Base-by-base conservation (phyloP, 2,888 invertebrate species). In the Cremastinae sp. region DNA sequence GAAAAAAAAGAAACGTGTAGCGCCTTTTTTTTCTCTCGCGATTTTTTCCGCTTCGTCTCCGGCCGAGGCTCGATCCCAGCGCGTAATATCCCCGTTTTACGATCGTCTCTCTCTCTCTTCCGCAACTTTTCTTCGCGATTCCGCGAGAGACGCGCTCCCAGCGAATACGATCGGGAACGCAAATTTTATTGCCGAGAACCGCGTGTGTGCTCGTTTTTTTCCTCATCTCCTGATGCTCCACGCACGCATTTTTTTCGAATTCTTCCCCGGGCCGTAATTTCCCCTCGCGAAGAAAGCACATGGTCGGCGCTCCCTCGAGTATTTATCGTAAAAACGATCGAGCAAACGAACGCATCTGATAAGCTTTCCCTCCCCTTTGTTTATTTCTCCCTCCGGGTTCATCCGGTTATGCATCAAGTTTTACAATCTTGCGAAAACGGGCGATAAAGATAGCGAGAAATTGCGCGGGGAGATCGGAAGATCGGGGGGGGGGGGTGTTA, bases 291-390 rank as follows among this genome's bases (percentile, higher is more conserved):
- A 28, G 28, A 28, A 16, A 9, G 28, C 18, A 20, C 34, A 12
- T 51, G 14, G 16, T 22, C 1, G 10, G 22, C 14, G 10, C 41
- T 20, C 36, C 10, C 12, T 4, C 43, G 12, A 54, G 54, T 56
- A 14, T 56, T 56, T 34, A 49, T 64, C 53, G 41, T 14, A 22
- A 49, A 43, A 68, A 69, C 41, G 43, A 58, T 74, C 68, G 62
- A 22, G 41, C 54, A 38, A 66, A 56, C 62, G 62, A 74, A 68
- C 43, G 49, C 43, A 56, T 74, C 61, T 28, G 62, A 68, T 68
- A 61, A 68, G 45, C 36, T 61, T 56, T 36, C 43, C 45, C 34
- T 34, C 56, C 10, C 49, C 34, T 34, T 62, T 41, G 62, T 69
- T 74, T 56, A 69, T 69, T 49, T 22, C 8, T 41, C 56, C 14